Conservation (phyloP, 2,888 invertebrate species). For the Ectemnius continuus region DNA sequence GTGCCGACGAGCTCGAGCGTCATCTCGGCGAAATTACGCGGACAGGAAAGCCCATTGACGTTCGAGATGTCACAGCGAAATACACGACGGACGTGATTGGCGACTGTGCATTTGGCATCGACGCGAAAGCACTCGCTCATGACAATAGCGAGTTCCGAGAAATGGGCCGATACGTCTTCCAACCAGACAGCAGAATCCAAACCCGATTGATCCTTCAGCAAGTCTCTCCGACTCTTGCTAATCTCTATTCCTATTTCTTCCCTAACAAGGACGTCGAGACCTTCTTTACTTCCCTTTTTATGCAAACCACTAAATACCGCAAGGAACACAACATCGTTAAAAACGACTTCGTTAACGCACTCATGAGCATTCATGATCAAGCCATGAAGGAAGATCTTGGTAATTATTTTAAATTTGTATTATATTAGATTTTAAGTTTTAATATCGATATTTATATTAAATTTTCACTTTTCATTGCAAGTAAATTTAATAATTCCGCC, state of each 20-base stretch:
- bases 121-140: constrained; percentile 71
- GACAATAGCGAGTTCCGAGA: constrained; percentile 71
- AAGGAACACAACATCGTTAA: constrained; percentile 72
- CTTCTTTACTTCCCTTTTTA: constrained; percentile 70
- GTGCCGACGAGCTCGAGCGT: constrained; percentile 75
- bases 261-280: constrained; percentile 57
- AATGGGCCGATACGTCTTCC: constrained; percentile 69
- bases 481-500: too few species aligned
- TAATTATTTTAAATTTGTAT: constrained; percentile 16
- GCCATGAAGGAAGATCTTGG: constrained; percentile 27
- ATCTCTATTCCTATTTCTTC: constrained; percentile 51
- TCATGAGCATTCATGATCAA: constrained; percentile 70
- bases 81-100: constrained; percentile 77
- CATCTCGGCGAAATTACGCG: constrained; percentile 72
- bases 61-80: constrained; percentile 70
- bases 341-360: constrained; percentile 77
- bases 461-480: too few species aligned
- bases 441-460: background rate
- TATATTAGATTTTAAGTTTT: too few species aligned
- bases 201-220: constrained; percentile 35
- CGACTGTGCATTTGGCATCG: constrained; percentile 76
- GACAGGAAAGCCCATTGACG: constrained; percentile 51
- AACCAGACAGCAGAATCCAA: constrained; percentile 24
- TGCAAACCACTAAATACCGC: constrained; percentile 72
- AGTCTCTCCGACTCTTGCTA: constrained; percentile 53